Evolutionary conservation across 1,140 invertebrate species (phyloP), one percentile per base, ranked within the genome.

Genomic region (Pseudomyrmex sp.): DNA sequence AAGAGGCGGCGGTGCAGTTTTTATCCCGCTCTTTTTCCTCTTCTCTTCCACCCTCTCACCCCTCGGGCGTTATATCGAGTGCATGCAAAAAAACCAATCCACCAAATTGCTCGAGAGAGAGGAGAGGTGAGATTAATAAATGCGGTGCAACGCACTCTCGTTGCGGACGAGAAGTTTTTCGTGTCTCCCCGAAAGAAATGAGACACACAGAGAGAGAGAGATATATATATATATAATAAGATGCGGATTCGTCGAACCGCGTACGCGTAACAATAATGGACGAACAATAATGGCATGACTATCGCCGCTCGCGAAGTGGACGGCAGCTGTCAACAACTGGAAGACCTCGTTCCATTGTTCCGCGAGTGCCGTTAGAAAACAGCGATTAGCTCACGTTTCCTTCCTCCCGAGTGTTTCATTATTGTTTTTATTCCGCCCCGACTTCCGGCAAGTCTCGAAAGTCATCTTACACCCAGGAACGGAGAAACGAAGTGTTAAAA

Each of bases 361-460:
- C 35, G 35, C 63, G 63, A 46, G 52, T 68, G 62, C 75, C 75
- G 75, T 77, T 77, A 77, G 75, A 58, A 68, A 77, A 56, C 52
- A 61, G 75, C 35, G 75, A 77, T 68, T 77, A 75, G 72, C 46
- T 58, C 72, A 12, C 44, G 46, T 68, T 23, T 63, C 63, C 58
- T 20, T 77, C 62, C 50, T n/a, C 1, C 18, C 18, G 10, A 58
- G 50, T 58, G 23, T 77, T 68, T 35, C 75, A 68, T 68, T 77
- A 77, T 77, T 58, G 75, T 77, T 77, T 77, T 77, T 77, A 77
- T 77, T 68, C 52, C 63, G 50, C 75, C 72, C 44, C 44, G 72
- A 50, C 72, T 77, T 77, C 75, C 75, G 75, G 62, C 63, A 23
- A 66, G 56, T 77, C 52, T 77, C 26, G 3, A 77, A 56, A 66